phyloP scores from a whole-genome alignment of 2,888 invertebrate species.

The Synanthedon formicaeformis region DNA sequence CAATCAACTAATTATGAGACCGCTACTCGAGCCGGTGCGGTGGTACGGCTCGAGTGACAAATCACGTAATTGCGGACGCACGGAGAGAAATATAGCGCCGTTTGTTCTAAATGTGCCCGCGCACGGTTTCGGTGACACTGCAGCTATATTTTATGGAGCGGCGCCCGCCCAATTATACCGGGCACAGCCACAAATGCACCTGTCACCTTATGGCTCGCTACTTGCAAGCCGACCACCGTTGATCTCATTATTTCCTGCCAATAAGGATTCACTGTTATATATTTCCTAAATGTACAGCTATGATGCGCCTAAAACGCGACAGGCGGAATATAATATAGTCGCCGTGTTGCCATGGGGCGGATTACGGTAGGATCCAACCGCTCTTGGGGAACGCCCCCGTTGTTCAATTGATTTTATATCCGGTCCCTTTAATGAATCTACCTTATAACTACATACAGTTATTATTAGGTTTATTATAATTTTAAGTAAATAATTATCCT shows the following conservation, averaged over 20 bases:
- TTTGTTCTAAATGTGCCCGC: slow-evolving; percentile 60
- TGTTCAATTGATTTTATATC: background rate
- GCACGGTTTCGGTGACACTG: slow-evolving; percentile 33
- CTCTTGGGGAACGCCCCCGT: no score
- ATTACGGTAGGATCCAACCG: no score
- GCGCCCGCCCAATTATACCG: slow-evolving; percentile 42
- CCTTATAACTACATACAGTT: no score
- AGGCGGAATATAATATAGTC: no score
- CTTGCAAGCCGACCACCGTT: background rate
- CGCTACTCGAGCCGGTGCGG: slow-evolving; percentile 43
- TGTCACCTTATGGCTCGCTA: slow-evolving; percentile 11
- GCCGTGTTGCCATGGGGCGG: no score
- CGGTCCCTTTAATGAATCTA: background rate
- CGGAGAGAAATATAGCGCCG: slow-evolving; percentile 62
- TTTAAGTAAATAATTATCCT: no score
- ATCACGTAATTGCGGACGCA: slow-evolving; percentile 66
- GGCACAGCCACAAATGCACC: slow-evolving; percentile 25
- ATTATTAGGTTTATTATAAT: no score
- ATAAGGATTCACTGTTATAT: no score
- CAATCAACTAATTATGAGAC: slow-evolving; percentile 49
- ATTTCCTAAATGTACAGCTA: no score
- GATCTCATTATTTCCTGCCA: background rate
- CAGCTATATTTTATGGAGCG: slow-evolving; percentile 39
- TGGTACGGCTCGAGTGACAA: slow-evolving; percentile 55
- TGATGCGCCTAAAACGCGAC: no score